Conservation (phyloP, 2,888 invertebrate species). For the Orthosia cruda region DNA sequence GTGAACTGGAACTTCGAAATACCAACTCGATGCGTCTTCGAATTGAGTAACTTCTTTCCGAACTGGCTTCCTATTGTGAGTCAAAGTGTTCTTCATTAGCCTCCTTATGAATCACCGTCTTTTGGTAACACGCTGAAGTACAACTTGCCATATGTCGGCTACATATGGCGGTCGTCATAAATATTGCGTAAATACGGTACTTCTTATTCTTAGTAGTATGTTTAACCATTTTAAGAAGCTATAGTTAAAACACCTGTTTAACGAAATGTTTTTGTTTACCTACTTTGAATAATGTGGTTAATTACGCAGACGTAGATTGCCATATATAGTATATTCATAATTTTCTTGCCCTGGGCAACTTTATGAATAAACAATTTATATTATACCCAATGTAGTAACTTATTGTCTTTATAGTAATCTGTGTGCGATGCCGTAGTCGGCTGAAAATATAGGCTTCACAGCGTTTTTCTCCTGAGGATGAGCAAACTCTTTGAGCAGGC, state of each 20-base stretch:
- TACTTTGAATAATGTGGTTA: neutral
- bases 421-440: neutral
- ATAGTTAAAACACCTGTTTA: slow-evolving; percentile 22
- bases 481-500: no score
- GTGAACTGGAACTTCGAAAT: slow-evolving; percentile 41
- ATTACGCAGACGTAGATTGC: slow-evolving; percentile 8
- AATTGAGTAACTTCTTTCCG: slow-evolving; percentile 56
- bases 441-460: neutral
- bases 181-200: slow-evolving; percentile 25
- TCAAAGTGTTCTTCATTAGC: slow-evolving; percentile 53
- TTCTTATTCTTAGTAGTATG: slow-evolving; percentile 23
- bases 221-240: slow-evolving; percentile 19
- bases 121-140: slow-evolving; percentile 28
- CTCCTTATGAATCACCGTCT: slow-evolving; percentile 52
- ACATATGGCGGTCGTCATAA: slow-evolving; percentile 6
- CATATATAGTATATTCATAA: no score
- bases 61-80: slow-evolving; percentile 64
- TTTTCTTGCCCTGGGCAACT: no score
- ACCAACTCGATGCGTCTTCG: slow-evolving; percentile 45
- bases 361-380: no score
- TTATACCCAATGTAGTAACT: no score
- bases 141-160: slow-evolving; percentile 19
- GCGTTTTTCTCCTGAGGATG: neutral
- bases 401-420: no score
- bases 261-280: neutral